Evolutionary conservation across 1,140 invertebrate species (phyloP).

Genomic region (Drosophila kepulauana): DNA sequence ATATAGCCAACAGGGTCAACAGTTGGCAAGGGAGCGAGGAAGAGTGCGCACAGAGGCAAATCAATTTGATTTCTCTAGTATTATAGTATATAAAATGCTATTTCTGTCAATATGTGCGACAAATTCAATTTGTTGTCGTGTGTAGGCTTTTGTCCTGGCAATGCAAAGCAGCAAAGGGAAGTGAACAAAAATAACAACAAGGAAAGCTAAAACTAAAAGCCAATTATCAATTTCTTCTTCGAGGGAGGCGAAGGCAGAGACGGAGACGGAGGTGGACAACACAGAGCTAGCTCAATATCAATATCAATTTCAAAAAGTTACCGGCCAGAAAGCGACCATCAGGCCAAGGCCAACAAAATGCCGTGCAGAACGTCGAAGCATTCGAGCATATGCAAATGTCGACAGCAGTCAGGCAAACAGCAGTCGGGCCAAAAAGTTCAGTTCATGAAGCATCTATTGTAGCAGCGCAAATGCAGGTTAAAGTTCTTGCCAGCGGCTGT

Average conservation of each 20-base stretch:
- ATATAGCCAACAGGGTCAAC: slow-evolving; percentile 10
- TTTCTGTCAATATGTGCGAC: slow-evolving; percentile 63
- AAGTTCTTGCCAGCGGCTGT: neutral
- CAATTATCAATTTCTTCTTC: slow-evolving; percentile 54
- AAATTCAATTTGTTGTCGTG: slow-evolving; percentile 69
- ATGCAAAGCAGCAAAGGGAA: slow-evolving; percentile 19
- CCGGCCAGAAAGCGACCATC: slow-evolving; percentile 23
- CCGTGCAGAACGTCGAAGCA: slow-evolving; percentile 15
- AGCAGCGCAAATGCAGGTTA: slow-evolving; percentile 14
- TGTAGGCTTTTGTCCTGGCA: slow-evolving; percentile 14
- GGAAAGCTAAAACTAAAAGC: slow-evolving; percentile 53
- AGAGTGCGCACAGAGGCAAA: slow-evolving; percentile 29
- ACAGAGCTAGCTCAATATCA: slow-evolving; percentile 43
- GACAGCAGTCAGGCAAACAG: slow-evolving; percentile 13
- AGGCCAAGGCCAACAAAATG: slow-evolving; percentile 41
- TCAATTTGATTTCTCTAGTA: slow-evolving; percentile 43
- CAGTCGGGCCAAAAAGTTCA: slow-evolving; percentile 23
- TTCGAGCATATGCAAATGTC: slow-evolving; percentile 41
- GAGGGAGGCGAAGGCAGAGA: neutral
- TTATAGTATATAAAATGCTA: slow-evolving; percentile 31
- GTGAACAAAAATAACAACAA: slow-evolving; percentile 12
- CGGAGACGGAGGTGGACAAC: neutral
- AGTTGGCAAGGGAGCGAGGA: neutral
- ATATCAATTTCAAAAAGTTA: slow-evolving; percentile 57
- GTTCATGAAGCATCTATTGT: neutral